Conservation (phyloP, 2,113 vertebrate species). For the Callaeas wilsoni region DNA sequence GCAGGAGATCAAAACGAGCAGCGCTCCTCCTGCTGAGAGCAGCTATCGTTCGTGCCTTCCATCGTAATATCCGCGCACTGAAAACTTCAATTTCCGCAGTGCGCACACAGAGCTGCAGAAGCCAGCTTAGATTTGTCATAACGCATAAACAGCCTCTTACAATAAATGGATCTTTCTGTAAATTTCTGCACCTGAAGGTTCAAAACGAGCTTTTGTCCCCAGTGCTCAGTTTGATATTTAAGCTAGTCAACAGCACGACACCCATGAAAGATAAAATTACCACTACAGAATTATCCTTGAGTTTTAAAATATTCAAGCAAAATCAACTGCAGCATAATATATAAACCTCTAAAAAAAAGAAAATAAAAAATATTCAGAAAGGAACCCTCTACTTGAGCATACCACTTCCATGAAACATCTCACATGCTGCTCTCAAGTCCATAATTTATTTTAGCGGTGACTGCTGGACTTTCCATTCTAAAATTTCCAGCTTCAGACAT, state of each 20-base stretch:
- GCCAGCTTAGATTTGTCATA: neutral
- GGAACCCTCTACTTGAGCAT: neutral
- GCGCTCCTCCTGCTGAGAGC: neutral
- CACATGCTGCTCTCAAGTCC: neutral
- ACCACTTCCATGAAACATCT: neutral
- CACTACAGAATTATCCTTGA: neutral
- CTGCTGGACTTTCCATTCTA: conserved; percentile 20
- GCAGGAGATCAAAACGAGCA: neutral
- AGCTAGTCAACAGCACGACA: neutral
- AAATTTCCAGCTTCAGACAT: neutral
- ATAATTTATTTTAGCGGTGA: neutral
- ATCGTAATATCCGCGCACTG: neutral
- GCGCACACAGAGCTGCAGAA: neutral
- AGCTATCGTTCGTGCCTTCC: neutral
- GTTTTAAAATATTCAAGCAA: neutral
- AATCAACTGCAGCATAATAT: neutral
- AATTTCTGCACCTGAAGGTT: neutral
- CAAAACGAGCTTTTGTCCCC: neutral
- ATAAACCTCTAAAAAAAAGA: neutral
- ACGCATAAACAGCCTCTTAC: neutral
- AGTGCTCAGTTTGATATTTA: neutral
- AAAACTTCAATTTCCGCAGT: neutral
- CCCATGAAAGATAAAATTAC: neutral
- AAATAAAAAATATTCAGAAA: neutral
- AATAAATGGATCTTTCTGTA: neutral